Evolutionary conservation across 2,797 vertebrate species (phyloP), one percentile per base, ranked within the genome.

Genomic region (Microcaecilia unicolor): DNA sequence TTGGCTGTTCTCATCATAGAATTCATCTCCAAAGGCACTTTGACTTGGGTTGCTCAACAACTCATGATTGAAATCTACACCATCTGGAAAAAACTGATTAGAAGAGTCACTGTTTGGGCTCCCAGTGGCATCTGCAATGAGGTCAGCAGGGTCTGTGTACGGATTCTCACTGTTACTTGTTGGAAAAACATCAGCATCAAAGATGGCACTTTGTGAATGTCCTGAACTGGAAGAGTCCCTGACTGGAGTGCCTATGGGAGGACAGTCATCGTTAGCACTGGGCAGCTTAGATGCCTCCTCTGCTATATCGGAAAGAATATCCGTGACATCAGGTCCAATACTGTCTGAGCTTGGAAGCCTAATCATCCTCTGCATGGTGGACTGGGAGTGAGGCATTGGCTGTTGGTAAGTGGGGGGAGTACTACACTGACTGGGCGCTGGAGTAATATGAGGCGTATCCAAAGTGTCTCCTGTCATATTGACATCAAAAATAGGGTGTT

Each of bases 331-430:
- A 20, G 90, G 81, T 3, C 92, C 93, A 15, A 98, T 97, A 65
- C 92, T 97, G 60, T 99, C 96, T 24, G 94, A 97, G 61, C 96
- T 99, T 12, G 96, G 92, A 4, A 97, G 88, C 9, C 92, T 90
- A 22, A 89, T 89, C 75, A 92, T 95, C 20, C 93, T 79, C 62
- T 82, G 84, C 62, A 83, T 79, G 32, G 74, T 70, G 72, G 90
- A 78, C 34, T 83, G 84, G 7, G 79, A 43, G 45, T 91, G 93
- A 48, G 81, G 66, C 27, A 94, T 83, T 6, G 91, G 73, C 57
- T 93, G 89, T 4, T 77, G 84, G 24, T 81, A 85, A 15, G 91
- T 62, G 1, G 94, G 92, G 3, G 95, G 93, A 18, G 93, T 97
- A 54, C 92, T 93, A 70, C 93, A 98, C 34, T 98, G 94, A 72